Conservation (phyloP, 2,113 vertebrate genomes). For the Macquaria australasica region DNA sequence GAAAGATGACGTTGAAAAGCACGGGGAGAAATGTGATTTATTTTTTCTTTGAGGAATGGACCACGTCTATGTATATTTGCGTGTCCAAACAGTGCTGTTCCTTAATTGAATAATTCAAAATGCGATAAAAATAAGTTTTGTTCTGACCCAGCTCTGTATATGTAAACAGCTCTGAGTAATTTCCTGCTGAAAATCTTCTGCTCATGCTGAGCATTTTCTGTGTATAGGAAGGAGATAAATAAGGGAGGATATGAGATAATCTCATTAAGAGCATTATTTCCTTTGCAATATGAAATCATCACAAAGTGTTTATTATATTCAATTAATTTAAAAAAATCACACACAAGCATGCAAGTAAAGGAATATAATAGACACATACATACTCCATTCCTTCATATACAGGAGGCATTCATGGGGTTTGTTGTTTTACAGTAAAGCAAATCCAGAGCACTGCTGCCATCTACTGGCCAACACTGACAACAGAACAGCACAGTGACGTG, state of each 20-base stretch:
- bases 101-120: conserved; percentile 17
- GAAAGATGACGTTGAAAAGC: neutral
- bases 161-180: conserved; percentile 41
- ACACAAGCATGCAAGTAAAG: conserved; percentile 1
- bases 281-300: conserved; percentile 33
- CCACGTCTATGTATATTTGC: neutral
- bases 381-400: conserved; percentile 37
- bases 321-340: neutral
- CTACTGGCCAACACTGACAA: conserved; percentile 61
- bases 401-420: neutral
- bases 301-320: conserved; percentile 12
- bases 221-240: conserved; percentile 22
- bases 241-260: conserved; percentile 55
- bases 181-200: conserved; percentile 51
- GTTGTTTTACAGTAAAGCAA: conserved; percentile 14
- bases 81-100: neutral
- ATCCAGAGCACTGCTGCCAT: conserved; percentile 78
- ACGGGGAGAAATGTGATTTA: neutral
- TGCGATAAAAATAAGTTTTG: neutral
- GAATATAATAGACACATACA: conserved; percentile 8
- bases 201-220: neutral
- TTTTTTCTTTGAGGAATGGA: neutral
- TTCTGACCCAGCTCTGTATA: neutral
- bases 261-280: conserved; percentile 56
- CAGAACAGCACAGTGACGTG: conserved; percentile 1